Evolutionary conservation across 1,140 invertebrate species (phyloP).

Genomic region (Nautilus pompilius): DNA sequence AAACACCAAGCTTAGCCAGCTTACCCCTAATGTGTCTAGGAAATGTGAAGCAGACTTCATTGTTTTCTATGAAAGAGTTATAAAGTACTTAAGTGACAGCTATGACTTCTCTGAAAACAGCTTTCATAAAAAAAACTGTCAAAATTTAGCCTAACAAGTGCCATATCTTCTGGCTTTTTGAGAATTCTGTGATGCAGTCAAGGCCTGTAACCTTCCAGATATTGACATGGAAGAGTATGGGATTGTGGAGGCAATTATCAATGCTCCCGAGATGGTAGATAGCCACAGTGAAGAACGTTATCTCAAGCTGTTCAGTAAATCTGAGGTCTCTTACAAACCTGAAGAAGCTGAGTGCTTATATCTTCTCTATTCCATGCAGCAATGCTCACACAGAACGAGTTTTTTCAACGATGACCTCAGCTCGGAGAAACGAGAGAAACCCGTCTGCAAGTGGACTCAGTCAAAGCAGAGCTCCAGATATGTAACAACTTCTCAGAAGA

Average conservation of each 20-base stretch:
- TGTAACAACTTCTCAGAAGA: background rate
- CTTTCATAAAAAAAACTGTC: background rate
- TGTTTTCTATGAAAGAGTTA: background rate
- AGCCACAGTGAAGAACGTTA: background rate
- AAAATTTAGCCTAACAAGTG: background rate
- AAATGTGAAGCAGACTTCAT: background rate
- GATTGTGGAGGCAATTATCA: background rate
- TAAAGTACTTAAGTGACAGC: background rate
- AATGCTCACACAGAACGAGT: background rate
- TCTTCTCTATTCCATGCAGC: background rate
- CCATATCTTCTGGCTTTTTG: background rate
- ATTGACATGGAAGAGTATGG: too few relatives aligned
- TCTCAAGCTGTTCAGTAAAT: background rate
- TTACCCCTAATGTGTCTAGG: background rate
- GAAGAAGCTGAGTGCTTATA: background rate
- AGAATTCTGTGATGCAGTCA: background rate
- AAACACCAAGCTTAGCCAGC: background rate
- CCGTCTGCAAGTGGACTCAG: background rate
- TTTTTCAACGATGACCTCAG: too few relatives aligned
- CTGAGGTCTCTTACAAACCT: background rate
- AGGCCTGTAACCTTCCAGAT: background rate
- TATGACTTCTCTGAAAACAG: background rate
- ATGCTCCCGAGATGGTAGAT: background rate
- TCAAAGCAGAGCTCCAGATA: background rate
- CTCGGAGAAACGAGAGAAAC: too few relatives aligned